phyloP scores from a whole-genome alignment of 2,113 vertebrate genomes.

The Pelobates fuscus region DNA sequence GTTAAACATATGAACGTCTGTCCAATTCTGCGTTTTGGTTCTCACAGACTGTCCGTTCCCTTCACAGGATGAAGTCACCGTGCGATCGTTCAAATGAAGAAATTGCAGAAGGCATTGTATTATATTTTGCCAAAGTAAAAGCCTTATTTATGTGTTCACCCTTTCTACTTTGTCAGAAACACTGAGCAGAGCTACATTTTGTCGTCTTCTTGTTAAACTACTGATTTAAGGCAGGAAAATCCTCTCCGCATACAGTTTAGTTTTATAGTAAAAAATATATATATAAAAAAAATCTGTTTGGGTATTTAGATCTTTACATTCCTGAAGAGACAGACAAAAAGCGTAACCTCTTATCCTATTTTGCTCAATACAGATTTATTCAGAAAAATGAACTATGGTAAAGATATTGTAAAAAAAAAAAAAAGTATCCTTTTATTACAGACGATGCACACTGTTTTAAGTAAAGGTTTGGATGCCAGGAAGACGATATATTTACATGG shows the following conservation, averaged over 20 bases:
- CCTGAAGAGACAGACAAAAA: too few species aligned
- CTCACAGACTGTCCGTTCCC: slow-evolving; percentile 49
- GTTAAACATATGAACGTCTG: too few species aligned
- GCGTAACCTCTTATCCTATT: too few species aligned
- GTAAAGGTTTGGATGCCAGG: too few species aligned
- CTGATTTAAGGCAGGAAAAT: slow-evolving; percentile 64
- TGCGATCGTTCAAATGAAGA: slow-evolving; percentile 64
- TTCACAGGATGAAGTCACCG: slow-evolving; percentile 73
- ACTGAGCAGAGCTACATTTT: slow-evolving; percentile 84
- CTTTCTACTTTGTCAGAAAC: slow-evolving; percentile 84
- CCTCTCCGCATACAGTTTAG: slow-evolving; percentile 40
- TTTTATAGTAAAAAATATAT: slow-evolving; percentile 63
- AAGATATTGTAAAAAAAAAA: slow-evolving; percentile 56
- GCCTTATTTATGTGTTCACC: slow-evolving; percentile 87
- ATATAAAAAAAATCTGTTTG: slow-evolving; percentile 68
- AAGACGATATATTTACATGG: too few species aligned
- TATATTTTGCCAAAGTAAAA: slow-evolving; percentile 85
- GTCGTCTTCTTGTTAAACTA: slow-evolving; percentile 84
- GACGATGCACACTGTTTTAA: slow-evolving; percentile 72
- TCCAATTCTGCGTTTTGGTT: too few species aligned
- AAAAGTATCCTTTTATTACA: slow-evolving; percentile 75
- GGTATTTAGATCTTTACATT: slow-evolving; percentile 81
- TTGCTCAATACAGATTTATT: slow-evolving; percentile 64
- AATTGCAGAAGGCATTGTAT: slow-evolving; percentile 76
- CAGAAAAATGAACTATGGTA: slow-evolving; percentile 64